Conservation (phyloP, 2,888 invertebrate genomes). For the Cheilosia impressa region DNA sequence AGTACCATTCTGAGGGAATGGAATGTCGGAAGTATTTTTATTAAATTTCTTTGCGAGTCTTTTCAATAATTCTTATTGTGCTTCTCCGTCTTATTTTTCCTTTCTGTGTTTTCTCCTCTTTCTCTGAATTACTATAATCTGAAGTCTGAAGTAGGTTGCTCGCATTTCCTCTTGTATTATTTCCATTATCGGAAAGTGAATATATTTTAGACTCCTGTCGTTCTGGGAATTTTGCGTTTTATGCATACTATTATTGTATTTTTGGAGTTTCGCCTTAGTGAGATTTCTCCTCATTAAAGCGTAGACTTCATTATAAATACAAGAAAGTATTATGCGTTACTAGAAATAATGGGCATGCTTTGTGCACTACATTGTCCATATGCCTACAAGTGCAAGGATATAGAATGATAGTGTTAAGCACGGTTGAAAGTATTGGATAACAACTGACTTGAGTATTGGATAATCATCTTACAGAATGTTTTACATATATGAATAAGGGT, state of each 20-base stretch:
- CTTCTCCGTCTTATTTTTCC: conserved; percentile 11
- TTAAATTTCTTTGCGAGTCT: conserved; percentile 67
- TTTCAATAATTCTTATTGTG: conserved; percentile 67
- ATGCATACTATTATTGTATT: neutral
- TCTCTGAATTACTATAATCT: conserved; percentile 40
- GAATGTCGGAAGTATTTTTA: conserved; percentile 72
- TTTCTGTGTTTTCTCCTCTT: conserved; percentile 7
- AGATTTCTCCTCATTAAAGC: neutral
- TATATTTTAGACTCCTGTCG: conserved; percentile 12
- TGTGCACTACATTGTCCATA: too few species aligned
- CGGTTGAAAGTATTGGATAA: too few species aligned
- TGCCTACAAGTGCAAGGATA: too few species aligned
- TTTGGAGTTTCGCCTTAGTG: too few species aligned
- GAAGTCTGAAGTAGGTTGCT: conserved; percentile 30
- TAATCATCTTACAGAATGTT: too few species aligned
- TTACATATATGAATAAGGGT: too few species aligned
- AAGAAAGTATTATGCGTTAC: too few species aligned
- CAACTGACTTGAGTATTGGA: too few species aligned
- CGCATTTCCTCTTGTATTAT: conserved; percentile 14
- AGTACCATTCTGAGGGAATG: conserved; percentile 40
- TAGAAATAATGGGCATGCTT: too few species aligned
- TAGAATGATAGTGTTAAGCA: too few species aligned
- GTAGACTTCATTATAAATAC: neutral
- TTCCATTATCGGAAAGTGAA: conserved; percentile 27
- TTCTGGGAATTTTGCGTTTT: conserved; percentile 1